phyloP scores from a whole-genome alignment of 2,888 invertebrate genomes.

The Dynastes tityus region DNA sequence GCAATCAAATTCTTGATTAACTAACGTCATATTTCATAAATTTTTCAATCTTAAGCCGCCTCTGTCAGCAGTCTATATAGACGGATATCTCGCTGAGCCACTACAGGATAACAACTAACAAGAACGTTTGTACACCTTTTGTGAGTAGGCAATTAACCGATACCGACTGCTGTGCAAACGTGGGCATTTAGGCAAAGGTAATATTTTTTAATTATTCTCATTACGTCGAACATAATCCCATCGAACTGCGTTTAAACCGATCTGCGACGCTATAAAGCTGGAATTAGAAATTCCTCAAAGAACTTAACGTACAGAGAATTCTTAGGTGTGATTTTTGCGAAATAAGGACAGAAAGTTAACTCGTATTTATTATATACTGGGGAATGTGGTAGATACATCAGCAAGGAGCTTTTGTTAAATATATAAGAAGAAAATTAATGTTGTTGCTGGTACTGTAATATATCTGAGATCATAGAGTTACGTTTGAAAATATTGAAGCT shows the following conservation, averaged over 20 bases:
- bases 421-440: too few relatives aligned
- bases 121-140: slow-evolving; percentile 29
- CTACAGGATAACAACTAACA: slow-evolving; percentile 8
- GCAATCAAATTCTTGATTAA: too few relatives aligned
- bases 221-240: slow-evolving; percentile 21
- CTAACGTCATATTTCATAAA: not conserved
- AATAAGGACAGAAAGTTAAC: not conserved
- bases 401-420: too few relatives aligned
- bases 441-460: too few relatives aligned
- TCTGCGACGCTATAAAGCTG: not conserved
- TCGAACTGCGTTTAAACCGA: not conserved
- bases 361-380: not conserved
- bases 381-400: not conserved
- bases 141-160: slow-evolving; percentile 18
- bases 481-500: too few relatives aligned
- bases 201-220: slow-evolving; percentile 38
- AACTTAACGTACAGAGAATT: not conserved
- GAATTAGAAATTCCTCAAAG: not conserved
- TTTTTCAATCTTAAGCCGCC: not conserved
- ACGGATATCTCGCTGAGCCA: not conserved
- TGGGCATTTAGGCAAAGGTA: slow-evolving; percentile 38
- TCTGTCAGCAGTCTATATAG: not conserved
- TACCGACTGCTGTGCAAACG: slow-evolving; percentile 20
- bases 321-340: slow-evolving; percentile 7
- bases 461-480: too few relatives aligned